Conservation (phyloP, 2,797 vertebrate genomes). For the Chelidonichthys spinosus region DNA sequence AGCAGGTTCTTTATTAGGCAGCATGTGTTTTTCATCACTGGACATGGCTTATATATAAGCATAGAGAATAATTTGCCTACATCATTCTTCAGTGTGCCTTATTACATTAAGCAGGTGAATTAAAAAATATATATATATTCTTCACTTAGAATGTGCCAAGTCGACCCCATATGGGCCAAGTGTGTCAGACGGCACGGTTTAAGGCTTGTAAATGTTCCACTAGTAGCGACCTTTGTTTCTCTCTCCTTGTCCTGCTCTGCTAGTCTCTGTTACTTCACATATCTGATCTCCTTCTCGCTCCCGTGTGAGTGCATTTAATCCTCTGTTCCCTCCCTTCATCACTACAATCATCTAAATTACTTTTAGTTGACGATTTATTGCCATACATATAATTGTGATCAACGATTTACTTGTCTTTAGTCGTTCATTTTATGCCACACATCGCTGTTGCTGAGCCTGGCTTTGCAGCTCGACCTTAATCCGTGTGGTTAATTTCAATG, state of each 20-base stretch:
- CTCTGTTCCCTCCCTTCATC: background rate
- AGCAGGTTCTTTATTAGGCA: background rate
- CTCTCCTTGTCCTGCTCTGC: background rate
- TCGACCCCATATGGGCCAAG: background rate
- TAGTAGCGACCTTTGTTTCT: conserved; percentile 64
- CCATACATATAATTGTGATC: background rate
- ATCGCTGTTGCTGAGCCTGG: background rate
- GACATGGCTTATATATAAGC: background rate
- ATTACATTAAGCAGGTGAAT: background rate
- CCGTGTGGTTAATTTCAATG: background rate
- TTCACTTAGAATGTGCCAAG: background rate
- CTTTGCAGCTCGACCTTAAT: background rate
- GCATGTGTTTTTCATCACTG: background rate
- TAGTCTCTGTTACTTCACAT: conserved; percentile 1
- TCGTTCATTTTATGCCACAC: background rate
- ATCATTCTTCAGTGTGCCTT: no score
- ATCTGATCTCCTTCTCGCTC: background rate
- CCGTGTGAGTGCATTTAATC: no score
- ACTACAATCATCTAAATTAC: background rate
- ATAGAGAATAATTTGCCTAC: background rate
- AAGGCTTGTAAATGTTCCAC: conserved; percentile 72
- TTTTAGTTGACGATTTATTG: background rate
- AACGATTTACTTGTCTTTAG: background rate
- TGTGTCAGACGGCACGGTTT: conserved; percentile 46
- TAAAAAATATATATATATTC: background rate